These are phyloP conservation scores for Neotragus pygmaeus DNA, from an alignment of 2,113 vertebrate species.

Conservation along the genomic window DNA sequence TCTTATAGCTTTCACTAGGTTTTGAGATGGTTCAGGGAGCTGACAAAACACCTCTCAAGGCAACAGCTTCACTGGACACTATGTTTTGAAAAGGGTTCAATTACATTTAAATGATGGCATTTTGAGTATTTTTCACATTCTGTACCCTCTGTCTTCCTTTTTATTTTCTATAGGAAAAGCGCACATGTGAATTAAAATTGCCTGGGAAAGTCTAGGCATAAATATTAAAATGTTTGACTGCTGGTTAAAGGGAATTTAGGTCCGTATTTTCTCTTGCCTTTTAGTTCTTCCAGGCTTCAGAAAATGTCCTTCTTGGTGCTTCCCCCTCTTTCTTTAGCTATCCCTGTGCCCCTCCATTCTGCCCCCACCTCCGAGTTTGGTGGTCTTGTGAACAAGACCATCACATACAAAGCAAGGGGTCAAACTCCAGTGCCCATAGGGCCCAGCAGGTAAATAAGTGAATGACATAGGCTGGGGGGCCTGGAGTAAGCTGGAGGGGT, in stretches of 20 bases:
- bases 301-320: not conserved
- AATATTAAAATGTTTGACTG: constrained; percentile 55
- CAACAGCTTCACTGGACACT: constrained; percentile 40
- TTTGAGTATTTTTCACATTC: constrained; percentile 62
- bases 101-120: constrained; percentile 61
- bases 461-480: not conserved
- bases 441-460: not conserved
- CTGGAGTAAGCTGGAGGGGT: not conserved
- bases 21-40: constrained; percentile 54
- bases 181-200: constrained; percentile 58
- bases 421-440: not conserved
- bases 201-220: constrained; percentile 55
- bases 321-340: not conserved
- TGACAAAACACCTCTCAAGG: constrained; percentile 68
- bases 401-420: not conserved
- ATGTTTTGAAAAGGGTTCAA: constrained; percentile 73
- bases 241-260: constrained; percentile 53
- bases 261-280: constrained; percentile 38
- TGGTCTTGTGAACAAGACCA: not conserved
- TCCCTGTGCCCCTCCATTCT: not conserved
- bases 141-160: constrained; percentile 37
- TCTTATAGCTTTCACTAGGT: constrained; percentile 67
- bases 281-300: constrained; percentile 54
- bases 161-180: not conserved
- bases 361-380: not conserved